Percentiles rank a stretch among this genome's conserved stretches.
Conservation (phyloP, 2,888 invertebrate species). For the Cantharis rufa region DNA sequence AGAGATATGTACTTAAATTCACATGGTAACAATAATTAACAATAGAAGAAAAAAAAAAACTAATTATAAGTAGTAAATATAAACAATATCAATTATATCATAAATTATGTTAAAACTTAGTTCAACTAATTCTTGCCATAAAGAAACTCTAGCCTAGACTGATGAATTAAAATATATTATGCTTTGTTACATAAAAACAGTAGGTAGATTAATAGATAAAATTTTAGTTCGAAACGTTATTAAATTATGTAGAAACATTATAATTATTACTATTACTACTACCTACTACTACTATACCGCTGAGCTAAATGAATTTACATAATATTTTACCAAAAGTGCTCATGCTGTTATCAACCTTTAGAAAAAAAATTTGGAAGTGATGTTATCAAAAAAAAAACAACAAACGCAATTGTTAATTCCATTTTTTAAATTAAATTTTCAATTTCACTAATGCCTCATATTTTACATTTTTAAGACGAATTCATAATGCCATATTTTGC, state of each 20-base stretch:
- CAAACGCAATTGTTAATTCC: neutral
- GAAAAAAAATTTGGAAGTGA: constrained; percentile 23
- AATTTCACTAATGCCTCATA: constrained; percentile 20
- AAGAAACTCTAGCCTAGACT: constrained; percentile 56
- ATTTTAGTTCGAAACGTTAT: constrained; percentile 29
- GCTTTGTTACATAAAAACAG: constrained; percentile 46
- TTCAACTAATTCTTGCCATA: constrained; percentile 55
- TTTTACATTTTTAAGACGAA: constrained; percentile 10
- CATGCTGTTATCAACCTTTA: constrained; percentile 62
- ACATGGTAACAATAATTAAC: constrained; percentile 26
- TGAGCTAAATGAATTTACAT: constrained; percentile 48
- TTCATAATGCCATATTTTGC: neutral
- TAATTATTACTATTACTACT: constrained; percentile 11
- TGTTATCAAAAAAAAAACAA: constrained; percentile 6
- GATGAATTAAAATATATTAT: constrained; percentile 43
- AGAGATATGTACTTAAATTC: constrained; percentile 16
- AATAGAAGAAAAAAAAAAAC: constrained; percentile 36
- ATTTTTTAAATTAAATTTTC: constrained; percentile 12
- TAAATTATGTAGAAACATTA: constrained; percentile 36
- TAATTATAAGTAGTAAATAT: constrained; percentile 44
- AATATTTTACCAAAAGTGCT: constrained; percentile 71
- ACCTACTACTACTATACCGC: constrained; percentile 34
- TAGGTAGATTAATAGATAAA: constrained; percentile 39
- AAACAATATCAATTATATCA: constrained; percentile 50
- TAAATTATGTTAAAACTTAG: constrained; percentile 35